Base-by-base conservation (phyloP, 2,113 vertebrate species). In the Prionailurus bengalensis region DNA sequence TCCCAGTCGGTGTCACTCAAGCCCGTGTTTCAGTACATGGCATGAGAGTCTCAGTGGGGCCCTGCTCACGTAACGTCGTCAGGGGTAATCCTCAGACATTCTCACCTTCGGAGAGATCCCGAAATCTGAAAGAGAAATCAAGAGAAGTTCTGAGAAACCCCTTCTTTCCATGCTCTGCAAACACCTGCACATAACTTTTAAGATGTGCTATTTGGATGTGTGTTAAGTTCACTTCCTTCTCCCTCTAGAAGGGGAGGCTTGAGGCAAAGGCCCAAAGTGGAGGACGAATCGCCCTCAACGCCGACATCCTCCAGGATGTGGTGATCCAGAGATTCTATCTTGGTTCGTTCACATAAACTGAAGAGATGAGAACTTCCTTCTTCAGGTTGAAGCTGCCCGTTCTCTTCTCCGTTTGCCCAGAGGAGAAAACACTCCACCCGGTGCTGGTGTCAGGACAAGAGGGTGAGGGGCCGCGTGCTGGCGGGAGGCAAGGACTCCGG, bases 91-190 rank as follows among this genome's bases (percentile, higher is more conserved):
- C 68, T 92, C 2, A 1, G 4, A 29, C 17, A 45, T 61, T 55
- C 98, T 95, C 98, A 99, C 99, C 99, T 99, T 99, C 99, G 97
- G 98, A 99, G 80, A 99, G 98, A 83, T 99, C 98, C n/a, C 99
- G 99, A 97, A 99, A 99, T 66, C 99, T 99, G 98, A 10, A 98
- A 96, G 76, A 91, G 17, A 39, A 82, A 90, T 96, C 29, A 81
- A 23, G 17, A 42, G 13, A 51, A 45, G n/a, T 29, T 51, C 23
- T 21, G 82, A 89, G 29, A 39, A 87, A 97, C 92, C 1, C 10
- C 7, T 4, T 33, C 80, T 48, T 48, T 51, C 68, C 3, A 21
- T 76, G 48, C 33, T 25, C 39, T 7, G 2, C 1, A 80, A 25
- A 9, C 79, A 74, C 68, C 17, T 0, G 65, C 48, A 3, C 21